These are phyloP conservation scores for Antidorcas marsupialis DNA, from an alignment of 2,113 vertebrate species.

Conservation along the genomic window DNA sequence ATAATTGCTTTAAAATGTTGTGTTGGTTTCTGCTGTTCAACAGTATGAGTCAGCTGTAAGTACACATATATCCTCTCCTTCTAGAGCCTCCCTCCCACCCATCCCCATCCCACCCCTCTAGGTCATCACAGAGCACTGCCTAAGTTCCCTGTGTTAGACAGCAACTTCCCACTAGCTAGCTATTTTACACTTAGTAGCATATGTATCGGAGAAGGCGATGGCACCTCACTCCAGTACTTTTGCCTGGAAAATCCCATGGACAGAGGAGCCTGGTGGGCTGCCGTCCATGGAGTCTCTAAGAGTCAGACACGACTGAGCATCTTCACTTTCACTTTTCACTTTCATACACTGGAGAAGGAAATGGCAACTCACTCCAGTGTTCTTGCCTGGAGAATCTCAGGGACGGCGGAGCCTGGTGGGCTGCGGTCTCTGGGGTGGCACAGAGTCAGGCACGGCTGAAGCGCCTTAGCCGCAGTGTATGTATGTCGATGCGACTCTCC, in stretches of 20 bases:
- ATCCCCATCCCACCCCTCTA: background rate
- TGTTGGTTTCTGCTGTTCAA: background rate
- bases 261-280: background rate
- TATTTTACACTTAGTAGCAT: background rate
- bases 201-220: background rate
- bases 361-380: background rate
- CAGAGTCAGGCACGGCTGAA: background rate
- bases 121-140: background rate
- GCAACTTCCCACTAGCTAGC: background rate
- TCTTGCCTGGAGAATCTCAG: background rate
- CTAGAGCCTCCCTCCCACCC: background rate
- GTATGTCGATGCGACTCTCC: background rate
- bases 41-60: background rate
- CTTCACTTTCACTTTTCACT: background rate
- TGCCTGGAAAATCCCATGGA: background rate
- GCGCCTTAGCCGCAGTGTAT: background rate
- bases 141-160: background rate
- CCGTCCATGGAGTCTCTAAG: background rate
- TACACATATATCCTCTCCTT: background rate
- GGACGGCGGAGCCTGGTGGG: fast-evolving
- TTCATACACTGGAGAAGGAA: background rate
- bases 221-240: background rate
- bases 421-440: fast-evolving
- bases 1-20: background rate
- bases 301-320: fast-evolving